phyloP scores from a whole-genome alignment of 1,140 invertebrate species.

The Drosophila nigrodunni region DNA sequence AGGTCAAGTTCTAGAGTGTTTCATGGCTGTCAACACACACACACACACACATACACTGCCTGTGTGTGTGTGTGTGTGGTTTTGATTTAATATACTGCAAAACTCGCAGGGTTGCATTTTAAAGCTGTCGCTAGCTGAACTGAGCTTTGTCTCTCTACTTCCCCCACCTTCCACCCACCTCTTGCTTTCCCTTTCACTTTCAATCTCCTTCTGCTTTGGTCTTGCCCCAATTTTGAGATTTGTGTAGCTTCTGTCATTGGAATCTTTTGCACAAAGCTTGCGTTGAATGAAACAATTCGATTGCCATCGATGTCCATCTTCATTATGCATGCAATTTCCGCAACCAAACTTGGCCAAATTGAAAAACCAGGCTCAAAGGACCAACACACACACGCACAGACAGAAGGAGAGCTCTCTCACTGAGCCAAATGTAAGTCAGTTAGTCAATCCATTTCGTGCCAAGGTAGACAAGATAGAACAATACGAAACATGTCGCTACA shows the following conservation, averaged over 20 bases:
- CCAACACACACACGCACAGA: no score
- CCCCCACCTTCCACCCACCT: background rate
- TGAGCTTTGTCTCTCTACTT: background rate
- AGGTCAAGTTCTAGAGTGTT: slow-evolving; percentile 43
- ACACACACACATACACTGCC: slow-evolving; percentile 9
- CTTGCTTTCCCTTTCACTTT: background rate
- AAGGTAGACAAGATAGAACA: slow-evolving; percentile 17
- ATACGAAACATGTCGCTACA: slow-evolving; percentile 47
- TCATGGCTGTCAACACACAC: slow-evolving; percentile 37
- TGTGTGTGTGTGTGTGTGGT: slow-evolving; percentile 14
- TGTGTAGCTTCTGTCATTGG: slow-evolving; percentile 24
- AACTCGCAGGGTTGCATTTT: slow-evolving; percentile 32
- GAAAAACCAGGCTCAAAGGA: slow-evolving; percentile 47
- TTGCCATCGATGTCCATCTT: slow-evolving; percentile 59
- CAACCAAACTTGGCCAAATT: slow-evolving; percentile 55
- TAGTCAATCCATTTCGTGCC: slow-evolving; percentile 26
- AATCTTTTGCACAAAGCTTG: slow-evolving; percentile 40
- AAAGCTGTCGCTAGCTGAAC: slow-evolving; percentile 7
- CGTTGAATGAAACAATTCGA: slow-evolving; percentile 57
- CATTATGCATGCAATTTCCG: slow-evolving; percentile 73
- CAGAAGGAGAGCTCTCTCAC: background rate
- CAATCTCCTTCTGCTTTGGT: background rate
- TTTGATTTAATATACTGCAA: slow-evolving; percentile 43
- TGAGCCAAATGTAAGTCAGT: background rate
- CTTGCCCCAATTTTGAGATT: slow-evolving; percentile 17